These are phyloP conservation scores for Papilio xuthus DNA, from an alignment of 1,140 invertebrate genomes.

Conservation along the genomic window DNA sequence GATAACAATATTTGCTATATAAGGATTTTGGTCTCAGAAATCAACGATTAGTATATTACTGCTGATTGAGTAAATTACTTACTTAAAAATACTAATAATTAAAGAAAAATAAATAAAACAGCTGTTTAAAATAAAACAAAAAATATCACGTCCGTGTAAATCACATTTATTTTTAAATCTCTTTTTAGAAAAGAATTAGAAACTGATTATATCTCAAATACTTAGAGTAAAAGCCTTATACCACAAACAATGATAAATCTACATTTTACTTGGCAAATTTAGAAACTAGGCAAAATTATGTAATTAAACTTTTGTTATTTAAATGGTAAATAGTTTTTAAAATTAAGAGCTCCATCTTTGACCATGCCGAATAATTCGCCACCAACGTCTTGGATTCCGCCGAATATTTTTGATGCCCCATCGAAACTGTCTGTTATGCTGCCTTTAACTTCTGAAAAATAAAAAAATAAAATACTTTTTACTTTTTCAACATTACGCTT, in stretches of 20 bases:
- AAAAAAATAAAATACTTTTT: no score
- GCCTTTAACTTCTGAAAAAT: constrained; percentile 25
- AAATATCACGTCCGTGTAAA: not conserved
- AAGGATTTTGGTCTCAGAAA: no score
- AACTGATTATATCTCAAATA: no score
- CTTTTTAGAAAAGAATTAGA: no score
- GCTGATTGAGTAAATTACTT: no score
- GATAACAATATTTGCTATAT: no score
- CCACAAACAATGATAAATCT: not conserved
- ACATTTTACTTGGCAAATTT: not conserved
- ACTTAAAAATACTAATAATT: no score
- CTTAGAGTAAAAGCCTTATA: no score
- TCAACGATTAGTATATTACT: no score
- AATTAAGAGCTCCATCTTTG: constrained; percentile 17
- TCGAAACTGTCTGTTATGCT: not conserved
- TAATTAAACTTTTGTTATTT: not conserved
- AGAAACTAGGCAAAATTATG: not conserved
- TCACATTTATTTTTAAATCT: no score
- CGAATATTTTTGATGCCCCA: constrained; percentile 11
- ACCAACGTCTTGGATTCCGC: not conserved
- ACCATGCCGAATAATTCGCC: constrained; percentile 24
- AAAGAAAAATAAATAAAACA: not conserved
- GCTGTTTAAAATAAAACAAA: not conserved
- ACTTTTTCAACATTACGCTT: no score
- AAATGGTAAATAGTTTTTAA: constrained; percentile 17